A percentile compares a stretch with the other conserved stretches of the same genome.
These are phyloP conservation scores for Platyrinchus mystaceus DNA, from an alignment of 2,797 vertebrate species.

Conservation along the genomic window DNA sequence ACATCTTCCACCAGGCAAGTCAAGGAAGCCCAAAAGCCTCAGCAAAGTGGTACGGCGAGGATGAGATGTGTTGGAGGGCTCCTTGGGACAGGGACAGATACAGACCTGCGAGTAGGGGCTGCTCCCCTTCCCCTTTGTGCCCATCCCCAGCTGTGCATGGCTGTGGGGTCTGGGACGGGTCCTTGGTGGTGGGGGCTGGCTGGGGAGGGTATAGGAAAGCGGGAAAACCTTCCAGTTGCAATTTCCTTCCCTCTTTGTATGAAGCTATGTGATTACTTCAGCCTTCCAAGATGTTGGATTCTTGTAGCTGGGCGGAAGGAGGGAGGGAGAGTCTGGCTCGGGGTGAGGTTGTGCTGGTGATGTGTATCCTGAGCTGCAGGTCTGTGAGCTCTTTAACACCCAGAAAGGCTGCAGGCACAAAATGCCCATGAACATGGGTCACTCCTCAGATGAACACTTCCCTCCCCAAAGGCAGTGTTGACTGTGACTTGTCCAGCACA, in stretches of 20 bases:
- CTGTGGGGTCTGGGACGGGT: neutral
- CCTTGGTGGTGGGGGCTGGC: neutral
- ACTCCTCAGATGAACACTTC: neutral
- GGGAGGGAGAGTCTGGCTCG: accelerated
- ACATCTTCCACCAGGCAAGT: neutral
- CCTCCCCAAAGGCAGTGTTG: neutral
- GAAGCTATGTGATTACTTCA: neutral
- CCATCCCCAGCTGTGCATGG: neutral
- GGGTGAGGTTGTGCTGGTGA: neutral
- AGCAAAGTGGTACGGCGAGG: neutral
- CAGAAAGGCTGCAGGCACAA: neutral
- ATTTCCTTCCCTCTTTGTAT: neutral
- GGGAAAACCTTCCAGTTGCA: neutral
- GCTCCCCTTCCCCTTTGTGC: neutral
- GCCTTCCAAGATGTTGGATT: neutral
- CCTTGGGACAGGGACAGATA: neutral
- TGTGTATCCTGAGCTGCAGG: neutral
- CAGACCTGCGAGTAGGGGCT: neutral
- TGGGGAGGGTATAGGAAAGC: neutral
- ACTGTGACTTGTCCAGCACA: accelerated
- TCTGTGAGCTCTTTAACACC: neutral
- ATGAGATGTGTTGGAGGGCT: neutral
- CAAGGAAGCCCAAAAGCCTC: neutral
- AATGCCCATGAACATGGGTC: neutral
- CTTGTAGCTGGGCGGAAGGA: neutral